phyloP scores from a whole-genome alignment of 1,140 invertebrate genomes.

The Lucilia sericata region DNA sequence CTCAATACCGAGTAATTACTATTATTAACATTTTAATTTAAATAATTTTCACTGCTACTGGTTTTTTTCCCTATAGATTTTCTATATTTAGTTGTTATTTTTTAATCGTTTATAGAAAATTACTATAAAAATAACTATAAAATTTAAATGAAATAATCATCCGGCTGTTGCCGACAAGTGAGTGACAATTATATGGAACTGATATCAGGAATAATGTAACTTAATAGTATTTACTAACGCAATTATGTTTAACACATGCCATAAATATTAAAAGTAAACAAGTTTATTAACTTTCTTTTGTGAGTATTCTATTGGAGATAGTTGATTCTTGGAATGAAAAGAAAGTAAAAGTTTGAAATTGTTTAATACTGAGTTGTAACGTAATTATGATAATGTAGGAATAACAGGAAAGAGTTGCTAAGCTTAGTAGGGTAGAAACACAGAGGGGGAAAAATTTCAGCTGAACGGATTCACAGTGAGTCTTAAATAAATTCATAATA shows the following conservation, averaged over 20 bases:
- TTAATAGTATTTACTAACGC: neutral
- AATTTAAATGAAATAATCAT: neutral
- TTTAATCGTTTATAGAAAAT: too few relatives aligned
- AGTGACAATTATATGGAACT: neutral
- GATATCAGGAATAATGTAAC: neutral
- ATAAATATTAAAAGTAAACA: neutral
- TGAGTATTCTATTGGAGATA: neutral
- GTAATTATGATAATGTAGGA: too few relatives aligned
- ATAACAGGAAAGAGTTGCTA: too few relatives aligned
- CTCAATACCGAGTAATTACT: neutral
- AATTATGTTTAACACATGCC: neutral
- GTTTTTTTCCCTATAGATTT: neutral
- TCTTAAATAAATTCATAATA: too few relatives aligned
- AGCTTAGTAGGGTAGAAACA: too few relatives aligned
- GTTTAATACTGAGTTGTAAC: too few relatives aligned
- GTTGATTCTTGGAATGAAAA: neutral
- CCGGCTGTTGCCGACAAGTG: neutral
- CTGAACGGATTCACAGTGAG: too few relatives aligned
- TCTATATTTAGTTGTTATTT: neutral
- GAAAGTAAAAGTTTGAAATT: too few relatives aligned
- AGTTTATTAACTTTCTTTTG: neutral
- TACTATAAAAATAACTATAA: neutral
- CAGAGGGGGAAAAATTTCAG: too few relatives aligned
- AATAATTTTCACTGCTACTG: neutral
- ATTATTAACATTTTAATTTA: conserved; percentile 8